Evolutionary conservation across 53 echinoderm and acorn worm genomes (phyloP).

Genomic region (Antedon mediterranea): DNA sequence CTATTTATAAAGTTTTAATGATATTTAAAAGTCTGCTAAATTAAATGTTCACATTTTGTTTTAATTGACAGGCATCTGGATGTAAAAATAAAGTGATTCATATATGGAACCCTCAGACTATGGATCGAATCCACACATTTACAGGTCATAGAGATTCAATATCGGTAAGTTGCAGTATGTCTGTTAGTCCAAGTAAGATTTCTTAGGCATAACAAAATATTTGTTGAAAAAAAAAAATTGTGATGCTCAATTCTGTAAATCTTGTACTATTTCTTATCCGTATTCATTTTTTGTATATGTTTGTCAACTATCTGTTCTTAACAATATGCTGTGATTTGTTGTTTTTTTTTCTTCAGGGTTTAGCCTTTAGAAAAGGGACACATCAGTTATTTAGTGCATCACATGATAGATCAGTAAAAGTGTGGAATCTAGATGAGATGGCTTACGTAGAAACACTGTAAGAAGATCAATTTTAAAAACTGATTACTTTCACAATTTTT

Average conservation of each 20-base stretch:
- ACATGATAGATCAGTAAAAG: slow-evolving; percentile 85
- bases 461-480: slow-evolving; percentile 16
- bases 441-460: slow-evolving; percentile 96
- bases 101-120: slow-evolving; percentile 69
- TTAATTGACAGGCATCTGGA: slow-evolving; percentile 46
- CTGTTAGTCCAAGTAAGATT: too few relatives aligned
- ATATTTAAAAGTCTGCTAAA: too few relatives aligned
- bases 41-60: background rate
- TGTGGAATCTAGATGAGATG: slow-evolving; percentile 95
- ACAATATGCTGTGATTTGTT: background rate
- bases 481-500: too few relatives aligned
- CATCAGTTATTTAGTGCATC: slow-evolving; percentile 85
- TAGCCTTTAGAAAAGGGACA: slow-evolving; percentile 72
- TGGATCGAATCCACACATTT: slow-evolving; percentile 68
- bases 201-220: too few relatives aligned
- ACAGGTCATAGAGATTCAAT: slow-evolving; percentile 86
- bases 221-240: too few relatives aligned
- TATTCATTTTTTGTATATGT: too few relatives aligned
- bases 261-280: too few relatives aligned
- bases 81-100: slow-evolving; percentile 82
- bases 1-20: too few relatives aligned
- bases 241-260: too few relatives aligned
- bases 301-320: too few relatives aligned
- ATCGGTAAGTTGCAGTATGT: too few relatives aligned
- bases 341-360: slow-evolving; percentile 36